A percentile compares a stretch with the other conserved stretches of the same genome.
These are phyloP conservation scores for Toxonevra muliebris DNA, from an alignment of 2,888 invertebrate species.

Conservation along the genomic window DNA sequence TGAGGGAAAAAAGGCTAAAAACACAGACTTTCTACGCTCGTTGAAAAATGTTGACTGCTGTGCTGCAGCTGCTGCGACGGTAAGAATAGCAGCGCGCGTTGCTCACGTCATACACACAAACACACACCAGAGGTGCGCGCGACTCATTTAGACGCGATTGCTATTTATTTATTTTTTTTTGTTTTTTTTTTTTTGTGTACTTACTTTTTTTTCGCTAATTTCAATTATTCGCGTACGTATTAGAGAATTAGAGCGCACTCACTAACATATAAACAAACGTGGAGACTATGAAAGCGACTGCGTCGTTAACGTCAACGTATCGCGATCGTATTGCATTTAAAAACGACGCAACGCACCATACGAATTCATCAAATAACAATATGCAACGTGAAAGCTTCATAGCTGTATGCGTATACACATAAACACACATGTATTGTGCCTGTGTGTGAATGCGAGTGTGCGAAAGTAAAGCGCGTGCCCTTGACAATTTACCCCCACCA, in stretches of 20 bases:
- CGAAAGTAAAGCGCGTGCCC: constrained; percentile 48
- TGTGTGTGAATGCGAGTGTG: not conserved
- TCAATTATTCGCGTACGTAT: constrained; percentile 1
- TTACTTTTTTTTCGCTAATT: not conserved
- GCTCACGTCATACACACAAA: not conserved
- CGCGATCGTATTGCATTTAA: no score
- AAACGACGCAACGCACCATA: not conserved
- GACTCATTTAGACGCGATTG: no score
- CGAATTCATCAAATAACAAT: not conserved
- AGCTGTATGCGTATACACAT: constrained; percentile 3
- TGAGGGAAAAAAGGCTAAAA: constrained; percentile 4
- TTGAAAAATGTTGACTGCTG: constrained; percentile 55
- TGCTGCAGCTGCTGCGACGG: not conserved
- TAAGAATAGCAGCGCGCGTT: not conserved
- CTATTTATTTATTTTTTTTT: constrained; percentile 1
- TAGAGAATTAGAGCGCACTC: constrained; percentile 14
- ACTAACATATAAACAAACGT: not conserved
- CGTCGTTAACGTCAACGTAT: no score
- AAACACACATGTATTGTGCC: constrained; percentile 11
- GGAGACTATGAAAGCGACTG: no score
- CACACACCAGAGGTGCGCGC: no score
- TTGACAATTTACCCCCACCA: constrained; percentile 52
- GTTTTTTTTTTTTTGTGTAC: constrained; percentile 2
- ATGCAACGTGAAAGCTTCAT: not conserved
- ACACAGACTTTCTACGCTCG: constrained; percentile 52